Conservation (phyloP, 2,888 invertebrate genomes). For the Timema cristinae region DNA sequence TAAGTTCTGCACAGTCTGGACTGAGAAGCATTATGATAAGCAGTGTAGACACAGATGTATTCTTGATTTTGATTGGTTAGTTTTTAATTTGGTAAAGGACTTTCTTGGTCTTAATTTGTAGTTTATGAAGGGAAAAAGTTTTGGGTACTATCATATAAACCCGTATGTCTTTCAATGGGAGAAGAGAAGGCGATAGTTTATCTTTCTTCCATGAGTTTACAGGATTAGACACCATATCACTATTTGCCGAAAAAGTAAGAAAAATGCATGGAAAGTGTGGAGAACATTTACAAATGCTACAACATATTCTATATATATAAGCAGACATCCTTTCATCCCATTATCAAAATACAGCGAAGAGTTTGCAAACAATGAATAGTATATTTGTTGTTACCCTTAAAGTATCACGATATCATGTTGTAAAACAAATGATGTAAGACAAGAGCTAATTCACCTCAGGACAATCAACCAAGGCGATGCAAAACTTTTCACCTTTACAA, state of each 20-base stretch:
- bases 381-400: not conserved
- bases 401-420: not conserved
- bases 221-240: not conserved
- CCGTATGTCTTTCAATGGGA: not conserved
- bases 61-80: not conserved
- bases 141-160: not conserved
- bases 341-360: not conserved
- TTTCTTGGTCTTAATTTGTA: not conserved
- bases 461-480: not conserved
- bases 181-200: not conserved
- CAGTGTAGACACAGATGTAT: constrained; percentile 1
- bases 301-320: not conserved
- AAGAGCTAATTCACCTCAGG: not conserved
- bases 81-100: not conserved
- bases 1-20: constrained; percentile 7
- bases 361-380: not conserved
- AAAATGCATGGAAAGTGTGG: not conserved
- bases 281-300: not conserved
- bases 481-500: not conserved
- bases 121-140: not conserved
- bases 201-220: constrained; percentile 4
- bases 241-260: not conserved
- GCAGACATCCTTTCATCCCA: constrained; percentile 1
- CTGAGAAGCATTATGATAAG: not conserved
- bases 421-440: constrained; percentile 5